Evolutionary conservation across 1,140 invertebrate genomes (phyloP).

Genomic region (Nebria ingens): DNA sequence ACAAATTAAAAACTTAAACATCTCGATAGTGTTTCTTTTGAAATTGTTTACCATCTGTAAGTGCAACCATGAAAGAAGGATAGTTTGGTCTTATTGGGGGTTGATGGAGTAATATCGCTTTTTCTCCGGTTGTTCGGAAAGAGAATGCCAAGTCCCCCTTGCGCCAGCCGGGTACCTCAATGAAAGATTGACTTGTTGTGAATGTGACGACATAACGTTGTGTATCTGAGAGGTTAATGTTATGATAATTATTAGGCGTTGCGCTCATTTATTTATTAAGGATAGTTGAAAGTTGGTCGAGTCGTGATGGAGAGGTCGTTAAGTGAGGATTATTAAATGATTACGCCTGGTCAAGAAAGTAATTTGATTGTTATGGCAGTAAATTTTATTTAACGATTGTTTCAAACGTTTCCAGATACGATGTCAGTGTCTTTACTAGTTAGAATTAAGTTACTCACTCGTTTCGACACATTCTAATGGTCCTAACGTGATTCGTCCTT

Average conservation of each 20-base stretch:
- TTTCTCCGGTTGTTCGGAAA: slow-evolving; percentile 81
- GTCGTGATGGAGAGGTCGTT: no score
- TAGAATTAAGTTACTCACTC: slow-evolving; percentile 46
- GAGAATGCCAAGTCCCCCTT: slow-evolving; percentile 87
- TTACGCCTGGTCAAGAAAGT: neutral
- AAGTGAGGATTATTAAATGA: slow-evolving; percentile 2
- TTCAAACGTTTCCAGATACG: neutral
- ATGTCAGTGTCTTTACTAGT: neutral
- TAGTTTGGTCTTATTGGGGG: slow-evolving; percentile 78
- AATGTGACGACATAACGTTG: slow-evolving; percentile 89
- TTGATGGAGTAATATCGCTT: slow-evolving; percentile 82
- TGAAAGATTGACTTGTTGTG: slow-evolving; percentile 81
- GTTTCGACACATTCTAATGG: slow-evolving; percentile 89
- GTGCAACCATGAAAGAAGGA: slow-evolving; percentile 80
- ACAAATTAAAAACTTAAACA: no score
- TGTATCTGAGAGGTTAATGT: slow-evolving; percentile 45
- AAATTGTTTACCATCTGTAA: slow-evolving; percentile 57
- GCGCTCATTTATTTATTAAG: no score
- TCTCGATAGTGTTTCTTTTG: no score
- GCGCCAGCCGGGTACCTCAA: slow-evolving; percentile 83
- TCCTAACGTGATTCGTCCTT: slow-evolving; percentile 77
- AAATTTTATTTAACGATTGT: neutral
- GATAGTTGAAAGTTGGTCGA: no score
- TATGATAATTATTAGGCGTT: no score
- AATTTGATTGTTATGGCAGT: neutral